These are phyloP conservation scores for Acrocephalus scirpaceus DNA, from an alignment of 2,797 vertebrate genomes.

Conservation along the genomic window DNA sequence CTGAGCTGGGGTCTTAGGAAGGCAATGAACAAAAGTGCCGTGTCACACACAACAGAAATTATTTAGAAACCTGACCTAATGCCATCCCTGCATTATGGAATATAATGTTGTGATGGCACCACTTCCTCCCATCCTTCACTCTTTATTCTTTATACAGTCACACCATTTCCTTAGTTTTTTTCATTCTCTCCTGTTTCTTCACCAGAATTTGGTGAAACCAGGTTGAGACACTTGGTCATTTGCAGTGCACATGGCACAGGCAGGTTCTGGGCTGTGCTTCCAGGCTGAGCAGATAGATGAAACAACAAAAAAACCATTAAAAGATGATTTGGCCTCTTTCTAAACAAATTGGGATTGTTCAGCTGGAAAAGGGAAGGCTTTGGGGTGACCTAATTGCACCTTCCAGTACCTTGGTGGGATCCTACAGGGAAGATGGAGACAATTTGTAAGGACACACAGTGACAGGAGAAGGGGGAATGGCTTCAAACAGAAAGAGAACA, in stretches of 20 bases:
- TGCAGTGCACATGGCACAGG: not conserved
- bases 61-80: not conserved
- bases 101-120: not conserved
- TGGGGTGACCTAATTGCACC: not conserved
- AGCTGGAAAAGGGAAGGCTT: not conserved
- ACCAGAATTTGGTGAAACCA: not conserved
- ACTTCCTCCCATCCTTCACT: not conserved
- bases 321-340: not conserved
- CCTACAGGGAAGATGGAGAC: too few relatives aligned
- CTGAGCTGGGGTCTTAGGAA: not conserved
- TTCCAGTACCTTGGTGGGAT: not conserved
- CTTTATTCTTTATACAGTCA: not conserved
- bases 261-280: not conserved
- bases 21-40: not conserved
- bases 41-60: not conserved
- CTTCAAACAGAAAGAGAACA: not conserved
- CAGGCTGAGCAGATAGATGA: not conserved
- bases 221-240: not conserved
- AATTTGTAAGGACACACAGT: too few relatives aligned
- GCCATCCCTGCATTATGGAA: not conserved
- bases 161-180: not conserved
- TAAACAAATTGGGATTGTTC: not conserved
- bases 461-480: not conserved
- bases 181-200: not conserved
- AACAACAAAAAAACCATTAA: not conserved